Evolutionary conservation across 2,113 vertebrate genomes (phyloP).

Genomic region (Oceanites oceanicus): DNA sequence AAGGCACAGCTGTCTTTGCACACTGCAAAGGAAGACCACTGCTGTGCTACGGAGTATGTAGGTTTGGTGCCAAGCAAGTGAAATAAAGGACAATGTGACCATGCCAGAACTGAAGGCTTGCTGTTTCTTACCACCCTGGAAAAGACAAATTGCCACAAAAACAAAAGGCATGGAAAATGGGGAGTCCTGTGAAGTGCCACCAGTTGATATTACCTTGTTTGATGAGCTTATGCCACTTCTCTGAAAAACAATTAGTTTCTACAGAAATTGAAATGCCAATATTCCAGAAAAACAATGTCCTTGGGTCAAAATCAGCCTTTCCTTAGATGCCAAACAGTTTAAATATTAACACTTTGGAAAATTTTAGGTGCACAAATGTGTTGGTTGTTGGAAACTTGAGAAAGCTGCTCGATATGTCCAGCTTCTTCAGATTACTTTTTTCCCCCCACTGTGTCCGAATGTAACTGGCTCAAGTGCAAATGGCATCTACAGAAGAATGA

Average conservation of each 20-base stretch:
- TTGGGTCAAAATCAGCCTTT: not conserved
- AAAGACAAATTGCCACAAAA: not conserved
- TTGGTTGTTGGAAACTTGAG: not conserved
- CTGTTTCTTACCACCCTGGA: not conserved
- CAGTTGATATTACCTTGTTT: not conserved
- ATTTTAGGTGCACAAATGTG: not conserved
- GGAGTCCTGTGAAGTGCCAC: not conserved
- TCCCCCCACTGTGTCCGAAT: not conserved
- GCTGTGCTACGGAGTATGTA: fast-evolving
- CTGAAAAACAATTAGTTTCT: not conserved
- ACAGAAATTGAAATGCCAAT: not conserved
- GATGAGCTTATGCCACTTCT: not conserved
- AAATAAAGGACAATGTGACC: not conserved
- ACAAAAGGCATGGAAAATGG: not conserved
- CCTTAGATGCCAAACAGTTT: not conserved
- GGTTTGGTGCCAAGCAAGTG: not conserved
- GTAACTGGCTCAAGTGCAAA: not conserved
- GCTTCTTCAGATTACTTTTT: not conserved
- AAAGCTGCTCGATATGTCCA: not conserved
- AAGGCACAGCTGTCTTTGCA: not conserved
- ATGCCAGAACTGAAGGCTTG: not conserved
- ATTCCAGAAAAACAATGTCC: not conserved
- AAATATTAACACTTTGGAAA: not conserved
- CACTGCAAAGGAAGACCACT: not conserved
- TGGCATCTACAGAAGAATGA: not conserved